Evolutionary conservation across 2,113 vertebrate species (phyloP).

Genomic region (Origma solitaria): DNA sequence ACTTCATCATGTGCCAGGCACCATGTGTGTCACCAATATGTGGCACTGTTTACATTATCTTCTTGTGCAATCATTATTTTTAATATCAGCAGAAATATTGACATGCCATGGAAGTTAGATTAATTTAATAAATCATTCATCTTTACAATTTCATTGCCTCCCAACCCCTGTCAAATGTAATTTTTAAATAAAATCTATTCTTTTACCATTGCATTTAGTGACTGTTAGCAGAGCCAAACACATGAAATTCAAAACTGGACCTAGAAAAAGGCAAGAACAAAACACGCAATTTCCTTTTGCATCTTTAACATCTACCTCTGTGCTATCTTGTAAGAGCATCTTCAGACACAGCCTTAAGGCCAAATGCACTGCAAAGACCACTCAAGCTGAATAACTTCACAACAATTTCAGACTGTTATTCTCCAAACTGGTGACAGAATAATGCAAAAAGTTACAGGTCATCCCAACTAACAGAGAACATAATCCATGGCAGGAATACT

Average conservation of each 20-base stretch:
- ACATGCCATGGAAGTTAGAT: not conserved
- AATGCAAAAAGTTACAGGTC: not conserved
- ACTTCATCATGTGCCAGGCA: not conserved
- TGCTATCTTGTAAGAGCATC: not conserved
- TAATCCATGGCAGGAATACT: not conserved
- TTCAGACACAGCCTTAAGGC: not conserved
- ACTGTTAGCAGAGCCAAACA: not conserved
- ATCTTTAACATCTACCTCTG: not conserved
- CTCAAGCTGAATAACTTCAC: not conserved
- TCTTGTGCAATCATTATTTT: not conserved
- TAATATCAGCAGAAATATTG: not conserved
- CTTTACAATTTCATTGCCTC: not conserved
- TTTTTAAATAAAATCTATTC: not conserved
- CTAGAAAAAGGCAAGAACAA: not conserved
- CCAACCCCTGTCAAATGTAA: not conserved
- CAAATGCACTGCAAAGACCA: not conserved
- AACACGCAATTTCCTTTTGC: not conserved
- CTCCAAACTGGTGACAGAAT: not conserved
- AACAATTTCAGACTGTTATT: not conserved
- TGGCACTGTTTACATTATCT: not conserved
- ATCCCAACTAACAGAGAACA: not conserved
- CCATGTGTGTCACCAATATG: not conserved
- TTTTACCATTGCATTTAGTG: not conserved
- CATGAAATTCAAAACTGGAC: not conserved
- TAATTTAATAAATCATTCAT: not conserved